Evolutionary conservation across 2,797 vertebrate species (phyloP).

Genomic region (Alauda arvensis): DNA sequence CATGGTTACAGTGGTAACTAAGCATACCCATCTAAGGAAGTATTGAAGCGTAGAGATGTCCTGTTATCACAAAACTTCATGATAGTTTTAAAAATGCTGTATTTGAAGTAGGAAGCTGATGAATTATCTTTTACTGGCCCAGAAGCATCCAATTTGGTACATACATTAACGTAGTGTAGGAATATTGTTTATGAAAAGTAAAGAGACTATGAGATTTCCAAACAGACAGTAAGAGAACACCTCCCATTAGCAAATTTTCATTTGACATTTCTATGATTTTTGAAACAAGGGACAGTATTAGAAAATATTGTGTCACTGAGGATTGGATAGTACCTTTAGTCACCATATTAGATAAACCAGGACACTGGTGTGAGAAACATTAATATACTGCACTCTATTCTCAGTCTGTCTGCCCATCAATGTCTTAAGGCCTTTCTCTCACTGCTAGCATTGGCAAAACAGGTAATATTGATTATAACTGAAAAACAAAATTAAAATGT

Average conservation of each 20-base stretch:
- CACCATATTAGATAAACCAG: background rate
- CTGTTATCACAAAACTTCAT: background rate
- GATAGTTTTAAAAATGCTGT: background rate
- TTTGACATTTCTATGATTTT: background rate
- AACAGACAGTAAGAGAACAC: background rate
- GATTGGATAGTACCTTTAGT: background rate
- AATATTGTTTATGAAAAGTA: background rate
- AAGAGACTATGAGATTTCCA: background rate
- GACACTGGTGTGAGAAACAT: conserved; percentile 12
- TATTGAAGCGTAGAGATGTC: background rate
- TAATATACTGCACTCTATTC: conserved; percentile 5
- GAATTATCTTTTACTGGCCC: background rate
- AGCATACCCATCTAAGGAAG: background rate
- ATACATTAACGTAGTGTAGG: background rate
- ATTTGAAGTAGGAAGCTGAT: background rate
- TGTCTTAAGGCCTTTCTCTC: background rate
- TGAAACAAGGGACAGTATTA: background rate
- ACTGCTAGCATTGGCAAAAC: background rate
- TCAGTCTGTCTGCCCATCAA: background rate
- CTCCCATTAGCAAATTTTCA: background rate
- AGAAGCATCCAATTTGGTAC: background rate
- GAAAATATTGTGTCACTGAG: background rate
- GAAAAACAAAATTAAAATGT: background rate
- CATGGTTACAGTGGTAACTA: background rate
- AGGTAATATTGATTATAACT: background rate